Evolutionary conservation across 2,113 vertebrate species (phyloP), one percentile per base, ranked within the genome.

Genomic region (Petroica traversi): DNA sequence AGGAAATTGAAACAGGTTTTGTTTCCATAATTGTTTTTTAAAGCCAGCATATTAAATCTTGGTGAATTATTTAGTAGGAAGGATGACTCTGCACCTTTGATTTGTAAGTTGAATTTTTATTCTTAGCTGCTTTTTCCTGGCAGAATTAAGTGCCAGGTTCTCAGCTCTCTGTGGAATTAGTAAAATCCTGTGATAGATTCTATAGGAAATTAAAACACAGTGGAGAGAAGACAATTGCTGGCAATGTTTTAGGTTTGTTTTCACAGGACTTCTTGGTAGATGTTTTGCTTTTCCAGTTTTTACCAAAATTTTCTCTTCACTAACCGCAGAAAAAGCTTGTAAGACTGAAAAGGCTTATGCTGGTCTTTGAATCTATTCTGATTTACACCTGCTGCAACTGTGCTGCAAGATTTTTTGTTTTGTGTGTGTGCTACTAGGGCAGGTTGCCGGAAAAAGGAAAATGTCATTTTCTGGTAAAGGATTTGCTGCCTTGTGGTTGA

Each of bases 41-140:
- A 96, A 96, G 77, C 69, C 88, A 46, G 59, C 11, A 2, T 96
- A 89, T 96, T 94, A 97, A 95, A 96, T 54, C 95, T 71, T 54
- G 38, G 85, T 95, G 93, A 94, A 96, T 94, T 92, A 91, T 94
- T 91, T 93, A 88, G 85, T 78, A 88, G 82, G 88, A 85, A 91
- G 55, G 52, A 85, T 80, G 90, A 89, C 89, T 92, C 85, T 79
- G 84, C 85, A 89, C 81, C 89, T 97, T 94, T 96, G 85, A 95
- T 95, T 96, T 89, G 93, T 83, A 95, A 91, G 85, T 84, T 89
- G 94, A 97, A 89, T 92, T 93, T 92, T 96, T 72, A 93, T 95
- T 93, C 92, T 89, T 89, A 80, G 71, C 54, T 67, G 58, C 73
- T 93, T 96, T 96, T 91, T 54, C 87, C 67, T 85, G 63, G 62